Evolutionary conservation across 2,113 vertebrate species (phyloP).

Genomic region (Pollimyrus isidori): DNA sequence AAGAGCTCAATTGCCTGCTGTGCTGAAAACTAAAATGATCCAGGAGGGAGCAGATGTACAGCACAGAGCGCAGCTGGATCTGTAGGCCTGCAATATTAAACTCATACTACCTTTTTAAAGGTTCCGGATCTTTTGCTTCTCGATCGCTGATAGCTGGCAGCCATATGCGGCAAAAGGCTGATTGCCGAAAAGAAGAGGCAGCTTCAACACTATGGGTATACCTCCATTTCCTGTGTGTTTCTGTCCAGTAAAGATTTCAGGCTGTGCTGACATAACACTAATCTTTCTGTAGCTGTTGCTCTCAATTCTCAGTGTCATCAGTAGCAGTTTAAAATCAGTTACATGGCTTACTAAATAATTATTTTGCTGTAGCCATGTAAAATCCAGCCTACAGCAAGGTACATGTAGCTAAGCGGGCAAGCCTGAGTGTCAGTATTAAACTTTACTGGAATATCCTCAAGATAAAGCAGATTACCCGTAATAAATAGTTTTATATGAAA

Average conservation of each 20-base stretch:
- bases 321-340: neutral
- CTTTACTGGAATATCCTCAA: neutral
- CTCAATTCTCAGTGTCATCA: neutral
- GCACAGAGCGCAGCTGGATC: neutral
- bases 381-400: neutral
- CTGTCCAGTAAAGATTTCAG: neutral
- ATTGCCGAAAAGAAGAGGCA: neutral
- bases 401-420: neutral
- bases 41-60: neutral
- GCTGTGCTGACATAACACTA: neutral
- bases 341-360: neutral
- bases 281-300: neutral
- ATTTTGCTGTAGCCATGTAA: neutral
- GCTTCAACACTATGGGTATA: neutral
- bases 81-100: neutral
- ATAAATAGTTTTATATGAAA: neutral
- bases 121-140: neutral
- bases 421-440: neutral
- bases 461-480: neutral
- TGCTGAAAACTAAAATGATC: neutral
- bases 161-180: neutral
- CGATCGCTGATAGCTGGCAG: neutral
- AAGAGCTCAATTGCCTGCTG: neutral
- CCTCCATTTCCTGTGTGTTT: neutral
- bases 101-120: neutral